Conservation (phyloP, 2,888 invertebrate species). For the Lasioglossum lativentre region DNA sequence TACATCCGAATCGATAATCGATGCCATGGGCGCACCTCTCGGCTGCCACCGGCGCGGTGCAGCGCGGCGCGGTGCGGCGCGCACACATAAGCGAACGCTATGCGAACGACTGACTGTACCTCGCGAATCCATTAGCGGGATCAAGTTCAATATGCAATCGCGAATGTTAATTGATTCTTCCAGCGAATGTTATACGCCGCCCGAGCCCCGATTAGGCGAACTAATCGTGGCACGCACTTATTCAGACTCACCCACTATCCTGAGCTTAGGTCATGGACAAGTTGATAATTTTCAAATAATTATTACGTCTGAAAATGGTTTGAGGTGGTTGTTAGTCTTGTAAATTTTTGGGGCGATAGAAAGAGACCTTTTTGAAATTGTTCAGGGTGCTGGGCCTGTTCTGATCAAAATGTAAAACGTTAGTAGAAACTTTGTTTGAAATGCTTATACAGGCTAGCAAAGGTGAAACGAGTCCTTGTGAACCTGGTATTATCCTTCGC, state of each 20-base stretch:
- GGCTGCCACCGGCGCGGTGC: not conserved
- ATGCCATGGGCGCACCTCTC: conserved; percentile 52
- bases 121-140: conserved; percentile 8
- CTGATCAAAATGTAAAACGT: not conserved
- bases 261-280: not conserved
- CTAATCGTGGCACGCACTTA: not conserved
- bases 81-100: conserved; percentile 8
- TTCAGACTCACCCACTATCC: not conserved
- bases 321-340: not conserved
- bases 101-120: not conserved
- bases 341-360: not conserved
- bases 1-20: conserved; percentile 75
- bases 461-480: too few species aligned
- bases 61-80: conserved; percentile 30
- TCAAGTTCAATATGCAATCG: conserved; percentile 17
- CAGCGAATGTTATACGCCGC: not conserved
- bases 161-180: conserved; percentile 11
- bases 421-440: not conserved
- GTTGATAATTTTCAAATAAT: not conserved
- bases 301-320: not conserved
- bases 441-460: not conserved
- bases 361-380: not conserved
- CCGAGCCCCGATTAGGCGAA: not conserved
- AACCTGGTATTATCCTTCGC: not conserved
- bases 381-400: not conserved